Evolutionary conservation across 2,797 vertebrate species (phyloP), one percentile per base, ranked within the genome.

Genomic region (Argya squamiceps): DNA sequence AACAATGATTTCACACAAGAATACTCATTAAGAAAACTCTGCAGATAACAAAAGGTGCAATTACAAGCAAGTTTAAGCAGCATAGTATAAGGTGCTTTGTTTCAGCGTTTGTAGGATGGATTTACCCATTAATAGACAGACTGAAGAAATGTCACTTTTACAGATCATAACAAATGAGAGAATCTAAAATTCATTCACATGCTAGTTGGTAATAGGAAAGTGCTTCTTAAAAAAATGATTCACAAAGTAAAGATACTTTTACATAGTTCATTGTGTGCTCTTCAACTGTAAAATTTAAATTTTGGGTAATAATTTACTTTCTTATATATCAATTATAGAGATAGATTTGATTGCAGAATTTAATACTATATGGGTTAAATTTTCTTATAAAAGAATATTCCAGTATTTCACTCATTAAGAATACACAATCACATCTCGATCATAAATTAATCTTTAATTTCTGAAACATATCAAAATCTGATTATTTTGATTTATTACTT

Each of bases 21-120:
- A 97, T 89, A 96, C 73, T 97, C 95, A 92, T 82, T 96, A 96
- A 97, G 97, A 97, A 98, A 98, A 97, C 96, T 98, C 97, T 97
- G 97, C 97, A 95, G 97, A 65, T 97, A 98, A 98, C 97, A 97
- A 97, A 97, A 98, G 98, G 98, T 98, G 98, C 98, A 98, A 98
- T 98, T 97, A 98, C 98, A 98, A 98, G 97, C 97, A 97, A 97
- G 74, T 97, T 95, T 97, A 98, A 98, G 98, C 98, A 98, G 98
- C 98, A 98, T 98, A 97, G 84, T 96, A 97, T 98, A 98, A 98
- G 98, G 98, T 98, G 98, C 98, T 98, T 98, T 92, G 94, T 96
- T 97, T 98, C 94, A 96, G 96, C 96, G 92, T 96, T 96, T 97
- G 92, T 97, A 93, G 96, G 95, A 92, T 94, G 89, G 82, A 84